These are phyloP conservation scores for Cybosia mesomella DNA, from an alignment of 2,888 invertebrate species.

Conservation along the genomic window DNA sequence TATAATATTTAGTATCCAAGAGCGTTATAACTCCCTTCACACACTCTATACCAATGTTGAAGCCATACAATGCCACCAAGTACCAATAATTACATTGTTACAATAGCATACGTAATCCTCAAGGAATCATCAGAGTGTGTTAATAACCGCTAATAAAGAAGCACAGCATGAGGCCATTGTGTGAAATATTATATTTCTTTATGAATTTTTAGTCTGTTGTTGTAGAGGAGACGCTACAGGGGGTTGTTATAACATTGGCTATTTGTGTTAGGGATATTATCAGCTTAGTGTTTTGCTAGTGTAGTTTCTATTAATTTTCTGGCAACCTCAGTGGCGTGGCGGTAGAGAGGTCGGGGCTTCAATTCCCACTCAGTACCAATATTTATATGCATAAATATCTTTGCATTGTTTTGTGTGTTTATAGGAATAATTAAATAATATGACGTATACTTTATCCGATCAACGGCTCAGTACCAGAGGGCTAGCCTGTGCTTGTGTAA, in stretches of 20 bases:
- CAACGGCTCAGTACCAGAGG: too few species aligned
- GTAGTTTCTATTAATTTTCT: background rate
- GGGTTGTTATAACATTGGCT: slow-evolving; percentile 19
- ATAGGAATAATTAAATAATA: too few species aligned
- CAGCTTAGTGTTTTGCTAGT: background rate
- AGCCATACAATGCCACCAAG: slow-evolving; percentile 23
- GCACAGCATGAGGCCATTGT: slow-evolving; percentile 29
- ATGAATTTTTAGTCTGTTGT: slow-evolving; percentile 33
- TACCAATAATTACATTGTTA: slow-evolving; percentile 36
- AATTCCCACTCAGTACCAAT: too few species aligned
- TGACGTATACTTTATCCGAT: too few species aligned
- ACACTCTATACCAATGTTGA: slow-evolving; percentile 1
- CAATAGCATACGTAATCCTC: slow-evolving; percentile 42
- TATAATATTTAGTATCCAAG: background rate
- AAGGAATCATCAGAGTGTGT: slow-evolving; percentile 37
- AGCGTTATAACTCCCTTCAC: background rate
- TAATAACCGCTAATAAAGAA: slow-evolving; percentile 37
- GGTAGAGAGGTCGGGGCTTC: too few species aligned
- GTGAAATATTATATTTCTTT: slow-evolving; percentile 33
- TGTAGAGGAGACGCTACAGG: slow-evolving; percentile 22
- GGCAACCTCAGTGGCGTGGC: background rate
- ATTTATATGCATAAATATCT: too few species aligned
- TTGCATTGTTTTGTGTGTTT: too few species aligned
- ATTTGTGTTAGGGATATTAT: slow-evolving; percentile 7
- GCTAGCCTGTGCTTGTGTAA: too few species aligned